Percentiles rank a stretch among this genome's conserved stretches.
Conservation (phyloP, 1,140 invertebrate species). For the Drosophila bifasciata region DNA sequence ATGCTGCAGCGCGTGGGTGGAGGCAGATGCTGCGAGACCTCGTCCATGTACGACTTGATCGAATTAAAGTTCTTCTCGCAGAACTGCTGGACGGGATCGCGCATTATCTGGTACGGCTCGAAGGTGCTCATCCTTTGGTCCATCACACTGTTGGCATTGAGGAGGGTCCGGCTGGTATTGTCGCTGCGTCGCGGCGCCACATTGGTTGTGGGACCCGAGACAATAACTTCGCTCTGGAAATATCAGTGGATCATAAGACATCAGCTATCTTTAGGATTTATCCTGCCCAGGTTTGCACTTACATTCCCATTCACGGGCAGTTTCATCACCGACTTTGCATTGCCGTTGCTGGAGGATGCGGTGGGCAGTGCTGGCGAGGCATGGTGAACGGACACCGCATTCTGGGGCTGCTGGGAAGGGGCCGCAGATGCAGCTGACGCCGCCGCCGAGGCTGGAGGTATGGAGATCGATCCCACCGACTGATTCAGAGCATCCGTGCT, state of each 20-base stretch:
- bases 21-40: slow-evolving; percentile 92
- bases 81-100: slow-evolving; percentile 96
- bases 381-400: slow-evolving; percentile 80
- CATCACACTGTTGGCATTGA: slow-evolving; percentile 86
- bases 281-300: slow-evolving; percentile 2
- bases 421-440: slow-evolving; percentile 3
- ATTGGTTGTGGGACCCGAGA: slow-evolving; percentile 86
- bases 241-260: background rate
- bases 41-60: slow-evolving; percentile 95
- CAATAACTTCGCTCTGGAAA: slow-evolving; percentile 74
- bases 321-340: slow-evolving; percentile 83
- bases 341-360: slow-evolving; percentile 68
- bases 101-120: slow-evolving; percentile 92
- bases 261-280: background rate
- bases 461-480: slow-evolving; percentile 79
- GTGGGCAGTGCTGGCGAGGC: slow-evolving; percentile 77
- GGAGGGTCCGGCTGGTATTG: slow-evolving; percentile 89
- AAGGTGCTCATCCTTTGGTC: slow-evolving; percentile 92
- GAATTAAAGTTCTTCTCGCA: slow-evolving; percentile 97
- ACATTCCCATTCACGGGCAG: slow-evolving; percentile 80
- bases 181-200: slow-evolving; percentile 87
- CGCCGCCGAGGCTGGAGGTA: slow-evolving; percentile 46
- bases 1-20: slow-evolving; percentile 95
- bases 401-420: slow-evolving; percentile 46
- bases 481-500: slow-evolving; percentile 82